Evolutionary conservation across 2,888 invertebrate species (phyloP), one percentile per base, ranked within the genome.

Genomic region (Nysson spinosus): DNA sequence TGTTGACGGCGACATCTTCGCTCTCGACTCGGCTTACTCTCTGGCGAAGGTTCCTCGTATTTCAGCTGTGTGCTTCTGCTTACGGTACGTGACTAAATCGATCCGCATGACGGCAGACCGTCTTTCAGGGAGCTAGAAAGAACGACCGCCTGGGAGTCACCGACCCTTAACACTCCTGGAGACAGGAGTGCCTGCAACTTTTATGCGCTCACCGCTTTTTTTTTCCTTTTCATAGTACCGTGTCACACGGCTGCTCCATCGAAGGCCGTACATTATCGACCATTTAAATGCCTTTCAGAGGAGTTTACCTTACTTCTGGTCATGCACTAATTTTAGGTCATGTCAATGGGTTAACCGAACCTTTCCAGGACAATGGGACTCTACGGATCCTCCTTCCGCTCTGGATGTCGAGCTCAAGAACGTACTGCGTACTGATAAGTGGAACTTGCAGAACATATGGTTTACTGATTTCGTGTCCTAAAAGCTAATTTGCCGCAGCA

Each of bases 111-210:
- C 43, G 46, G 50, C 37, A 26, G 40, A 35, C 50, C 28, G 64
- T 68, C 65, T 69, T 69, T 57, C 51, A 42, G 50, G 62, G 44
- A 58, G 44, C 37, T 37, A 44, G 57, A 66, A 63, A 74, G 66
- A 69, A 66, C 73, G 58, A 55, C 50, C 55, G 61, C 57, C 56
- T 32, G 66, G 62, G 67, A 75, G 75, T 75, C 75, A 75, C 56
- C 73, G 75, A 75, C 75, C 75, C 75, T 73, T 68, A 66, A 72
- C 64, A 64, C 67, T 70, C 70, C 62, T 75, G 72, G 67, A 74
- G 74, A 72, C 75, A 70, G 71, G 61, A 69, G 56, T 66, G 63
- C 61, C 60, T 73, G 75, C 61, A 75, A 73, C 61, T 71, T 75
- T 75, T 68, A 71, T 73, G 65, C 71, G 61, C 71, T 66, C 63